Evolutionary conservation across 2,113 vertebrate genomes (phyloP), one percentile per base, ranked within the genome.

Genomic region (Toxostoma redivivum): DNA sequence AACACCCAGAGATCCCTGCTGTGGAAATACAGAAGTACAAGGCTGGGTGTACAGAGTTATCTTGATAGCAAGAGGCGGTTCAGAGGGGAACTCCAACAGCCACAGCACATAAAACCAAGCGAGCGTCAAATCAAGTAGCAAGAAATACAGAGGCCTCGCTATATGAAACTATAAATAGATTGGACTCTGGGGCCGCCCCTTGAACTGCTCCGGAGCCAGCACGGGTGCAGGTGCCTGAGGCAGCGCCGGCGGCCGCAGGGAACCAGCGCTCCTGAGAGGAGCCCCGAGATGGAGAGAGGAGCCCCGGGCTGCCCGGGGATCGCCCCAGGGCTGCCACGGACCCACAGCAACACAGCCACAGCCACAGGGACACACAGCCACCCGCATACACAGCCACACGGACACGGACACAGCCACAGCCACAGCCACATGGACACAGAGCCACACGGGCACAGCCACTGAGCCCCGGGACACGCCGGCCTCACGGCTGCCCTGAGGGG

Each of bases 121-220:
- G 16, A 12, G 14, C 2, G 1, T 11, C n/a, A 37, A 51, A 56
- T 12, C 58, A 20, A 67, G 25, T 0, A 31, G 37, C 48, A 33
- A 7, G 57, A 40, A 77, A 35, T 2, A 8, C 4, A 27, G 23
- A 50, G 10, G 37, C 28, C 37, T 6, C 5, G 8, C 28, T 22
- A 4, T 0, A 5, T 0, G 3, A 19, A 64, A 37, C 27, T n/a
- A n/a, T n/a, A n/a, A 22, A 10, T 1, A 19, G 15, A 16, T 9
- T 22, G 3, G 3, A 9, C 13, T 11, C 35, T n/a, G 35, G 7
- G 7, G 0, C 2, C 5, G 28, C 28, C 12, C 35, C 21, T 15
- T 0, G 12, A n/a, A 21, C 31, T 1, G 3, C 0, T 14, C 3
- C 15, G 67, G 19, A 21, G 17, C 3, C 25, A 3, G 10, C 10